These are phyloP conservation scores for Caenorhabditis panamensis DNA, from an alignment of 2,888 invertebrate genomes.

Conservation along the genomic window DNA sequence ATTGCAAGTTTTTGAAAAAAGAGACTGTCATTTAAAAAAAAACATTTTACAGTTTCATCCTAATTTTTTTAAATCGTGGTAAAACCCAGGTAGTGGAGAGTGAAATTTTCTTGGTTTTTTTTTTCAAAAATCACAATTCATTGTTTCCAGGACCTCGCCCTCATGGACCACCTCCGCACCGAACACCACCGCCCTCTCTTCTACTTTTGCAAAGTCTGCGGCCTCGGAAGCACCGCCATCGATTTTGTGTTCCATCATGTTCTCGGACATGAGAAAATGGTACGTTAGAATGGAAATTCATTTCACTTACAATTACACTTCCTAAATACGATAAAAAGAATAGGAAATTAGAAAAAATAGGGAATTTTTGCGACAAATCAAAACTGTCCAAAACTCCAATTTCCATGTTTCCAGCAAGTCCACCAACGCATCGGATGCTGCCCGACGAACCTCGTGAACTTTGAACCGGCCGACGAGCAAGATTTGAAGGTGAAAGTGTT, in stretches of 20 bases:
- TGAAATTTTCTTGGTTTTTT: too few species aligned
- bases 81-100: too few species aligned
- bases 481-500: neutral
- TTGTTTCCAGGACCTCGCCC: conserved; percentile 30
- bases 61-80: too few species aligned
- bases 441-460: conserved; percentile 38
- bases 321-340: too few species aligned
- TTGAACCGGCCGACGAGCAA: conserved; percentile 24
- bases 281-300: too few species aligned
- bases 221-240: conserved; percentile 26
- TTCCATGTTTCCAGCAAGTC: conserved; percentile 8
- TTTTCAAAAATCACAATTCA: too few species aligned
- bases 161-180: conserved; percentile 42
- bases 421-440: conserved; percentile 28
- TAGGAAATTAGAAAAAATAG: too few species aligned
- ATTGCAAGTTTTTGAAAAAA: too few species aligned
- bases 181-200: conserved; percentile 35
- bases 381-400: neutral
- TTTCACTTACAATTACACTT: too few species aligned
- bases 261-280: neutral
- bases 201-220: conserved; percentile 64
- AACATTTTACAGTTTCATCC: too few species aligned
- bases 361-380: too few species aligned
- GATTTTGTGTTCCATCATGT: conserved; percentile 21
- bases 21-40: too few species aligned